Conservation (phyloP, 37 sponge, comb jelly and placozoan genomes). For the Crambe crambe region DNA sequence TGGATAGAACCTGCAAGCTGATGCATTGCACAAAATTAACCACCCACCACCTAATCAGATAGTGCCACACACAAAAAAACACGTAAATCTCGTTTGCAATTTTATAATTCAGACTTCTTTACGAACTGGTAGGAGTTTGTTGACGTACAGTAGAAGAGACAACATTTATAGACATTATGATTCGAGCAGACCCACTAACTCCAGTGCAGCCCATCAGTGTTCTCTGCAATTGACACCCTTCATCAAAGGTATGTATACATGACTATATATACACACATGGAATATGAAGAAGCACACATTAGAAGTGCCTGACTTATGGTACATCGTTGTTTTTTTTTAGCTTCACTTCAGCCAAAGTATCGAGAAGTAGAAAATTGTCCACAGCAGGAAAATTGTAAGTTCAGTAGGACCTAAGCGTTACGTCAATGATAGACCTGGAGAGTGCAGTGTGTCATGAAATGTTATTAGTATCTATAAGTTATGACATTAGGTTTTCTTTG, state of each 20-base stretch:
- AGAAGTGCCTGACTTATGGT: too few relatives aligned
- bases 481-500: not conserved
- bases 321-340: slow-evolving; percentile 3
- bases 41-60: too few relatives aligned
- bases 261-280: too few relatives aligned
- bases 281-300: too few relatives aligned
- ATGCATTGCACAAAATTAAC: too few relatives aligned
- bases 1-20: too few relatives aligned
- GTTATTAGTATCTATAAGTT: too few relatives aligned
- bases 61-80: too few relatives aligned
- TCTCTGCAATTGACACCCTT: slow-evolving; percentile 24
- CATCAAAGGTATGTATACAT: slow-evolving; percentile 20
- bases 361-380: slow-evolving; percentile 29
- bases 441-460: too few relatives aligned
- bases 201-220: slow-evolving; percentile 5
- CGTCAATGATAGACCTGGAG: not conserved
- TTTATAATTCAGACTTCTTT: too few relatives aligned
- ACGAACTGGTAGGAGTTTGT: slow-evolving; percentile 50
- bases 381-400: slow-evolving; percentile 51
- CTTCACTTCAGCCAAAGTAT: slow-evolving; percentile 8
- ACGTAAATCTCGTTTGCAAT: too few relatives aligned
- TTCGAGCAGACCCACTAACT: slow-evolving; percentile 21
- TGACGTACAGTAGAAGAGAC: slow-evolving; percentile 17
- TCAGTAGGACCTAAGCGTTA: not conserved
- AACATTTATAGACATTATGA: slow-evolving; percentile 48